These are phyloP conservation scores for Drosophila anceps DNA, from an alignment of 2,888 invertebrate species.

Conservation along the genomic window DNA sequence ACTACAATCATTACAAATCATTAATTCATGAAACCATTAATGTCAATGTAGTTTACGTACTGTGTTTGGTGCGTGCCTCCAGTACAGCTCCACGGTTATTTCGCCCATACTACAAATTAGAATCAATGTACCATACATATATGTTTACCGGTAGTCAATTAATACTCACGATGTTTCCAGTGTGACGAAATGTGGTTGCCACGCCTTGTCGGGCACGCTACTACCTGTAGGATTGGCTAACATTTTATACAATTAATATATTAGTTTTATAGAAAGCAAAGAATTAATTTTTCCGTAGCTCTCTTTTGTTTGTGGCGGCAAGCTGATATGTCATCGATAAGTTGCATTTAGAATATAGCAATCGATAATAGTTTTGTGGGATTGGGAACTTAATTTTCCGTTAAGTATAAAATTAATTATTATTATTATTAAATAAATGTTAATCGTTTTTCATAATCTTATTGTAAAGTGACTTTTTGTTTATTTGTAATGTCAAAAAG, in stretches of 20 bases:
- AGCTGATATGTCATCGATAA: conserved; percentile 10
- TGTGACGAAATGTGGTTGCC: conserved; percentile 94
- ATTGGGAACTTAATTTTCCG: conserved; percentile 6
- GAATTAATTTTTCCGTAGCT: not conserved
- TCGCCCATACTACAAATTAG: conserved; percentile 93
- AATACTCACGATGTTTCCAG: conserved; percentile 92
- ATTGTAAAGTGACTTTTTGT: not conserved
- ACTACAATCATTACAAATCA: conserved; percentile 83
- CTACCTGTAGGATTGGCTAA: conserved; percentile 58
- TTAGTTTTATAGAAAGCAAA: not conserved
- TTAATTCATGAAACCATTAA: not conserved
- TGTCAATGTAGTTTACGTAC: conserved; percentile 9
- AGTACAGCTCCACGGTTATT: conserved; percentile 96
- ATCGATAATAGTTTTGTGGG: conserved; percentile 2
- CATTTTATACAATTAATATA: conserved; percentile 31
- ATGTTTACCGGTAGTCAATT: not conserved
- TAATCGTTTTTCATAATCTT: too few relatives aligned
- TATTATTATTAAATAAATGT: not conserved
- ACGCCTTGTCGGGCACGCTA: conserved; percentile 93
- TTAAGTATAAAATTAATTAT: not conserved
- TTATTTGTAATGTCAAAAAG: not conserved
- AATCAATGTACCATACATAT: conserved; percentile 1
- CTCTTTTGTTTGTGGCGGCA: conserved; percentile 26
- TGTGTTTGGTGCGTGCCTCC: conserved; percentile 99
- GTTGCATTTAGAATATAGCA: not conserved